phyloP scores from a whole-genome alignment of 2,113 vertebrate genomes.

The Tupaia tana region DNA sequence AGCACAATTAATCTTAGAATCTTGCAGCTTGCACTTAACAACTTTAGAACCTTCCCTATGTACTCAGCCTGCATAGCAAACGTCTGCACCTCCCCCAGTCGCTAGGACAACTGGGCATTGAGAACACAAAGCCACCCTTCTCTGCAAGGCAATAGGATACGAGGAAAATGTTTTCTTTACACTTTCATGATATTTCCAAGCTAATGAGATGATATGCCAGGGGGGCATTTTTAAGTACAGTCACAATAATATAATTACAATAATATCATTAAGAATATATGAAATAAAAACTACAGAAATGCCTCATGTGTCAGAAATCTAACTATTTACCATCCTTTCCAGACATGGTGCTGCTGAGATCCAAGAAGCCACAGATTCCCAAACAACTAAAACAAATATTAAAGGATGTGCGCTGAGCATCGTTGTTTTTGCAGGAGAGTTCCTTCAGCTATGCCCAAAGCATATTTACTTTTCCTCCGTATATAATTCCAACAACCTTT shows the following conservation, averaged over 20 bases:
- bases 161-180: not conserved
- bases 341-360: not conserved
- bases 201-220: not conserved
- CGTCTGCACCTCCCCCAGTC: not conserved
- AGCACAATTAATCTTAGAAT: constrained; percentile 81
- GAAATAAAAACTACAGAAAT: not conserved
- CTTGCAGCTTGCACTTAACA: constrained; percentile 70
- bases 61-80: constrained; percentile 69
- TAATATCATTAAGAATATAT: not conserved
- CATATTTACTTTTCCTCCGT: not conserved
- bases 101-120: not conserved
- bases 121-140: not conserved
- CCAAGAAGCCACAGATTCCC: not conserved
- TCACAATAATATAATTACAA: not conserved
- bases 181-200: not conserved
- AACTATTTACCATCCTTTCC: not conserved
- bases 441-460: not conserved
- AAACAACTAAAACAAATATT: not conserved
- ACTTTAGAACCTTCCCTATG: constrained; percentile 59
- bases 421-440: not conserved
- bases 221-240: not conserved
- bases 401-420: not conserved
- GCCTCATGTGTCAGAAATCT: not conserved
- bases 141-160: not conserved
- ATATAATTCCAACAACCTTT: not conserved